Conservation (phyloP, 2,888 invertebrate species). For the Cerceris ruficornis region DNA sequence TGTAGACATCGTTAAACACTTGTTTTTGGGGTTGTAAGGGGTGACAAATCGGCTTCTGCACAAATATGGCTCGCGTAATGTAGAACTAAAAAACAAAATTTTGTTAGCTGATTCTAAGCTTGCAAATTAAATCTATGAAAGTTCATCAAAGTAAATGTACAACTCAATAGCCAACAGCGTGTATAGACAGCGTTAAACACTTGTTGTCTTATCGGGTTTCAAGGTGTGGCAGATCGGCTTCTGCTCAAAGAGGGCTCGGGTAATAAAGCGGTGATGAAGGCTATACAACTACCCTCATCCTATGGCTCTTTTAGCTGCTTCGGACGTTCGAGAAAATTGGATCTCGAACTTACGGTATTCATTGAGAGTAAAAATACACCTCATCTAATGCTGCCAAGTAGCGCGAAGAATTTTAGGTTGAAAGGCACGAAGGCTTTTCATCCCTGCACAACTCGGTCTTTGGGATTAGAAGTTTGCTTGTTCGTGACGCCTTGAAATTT, state of each 20-base stretch:
- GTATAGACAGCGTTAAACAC: too few relatives aligned
- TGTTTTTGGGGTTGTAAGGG: too few relatives aligned
- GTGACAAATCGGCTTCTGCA: too few relatives aligned
- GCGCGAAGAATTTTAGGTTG: not conserved
- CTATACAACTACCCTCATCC: conserved; percentile 1
- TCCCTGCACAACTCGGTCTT: not conserved
- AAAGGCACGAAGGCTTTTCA: not conserved
- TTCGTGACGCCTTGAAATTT: not conserved
- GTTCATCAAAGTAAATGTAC: too few relatives aligned
- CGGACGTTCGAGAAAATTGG: conserved; percentile 3
- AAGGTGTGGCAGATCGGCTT: conserved; percentile 17
- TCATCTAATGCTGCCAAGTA: not conserved
- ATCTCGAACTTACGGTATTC: conserved; percentile 2
- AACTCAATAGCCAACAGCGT: too few relatives aligned
- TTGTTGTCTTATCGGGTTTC: conserved; percentile 23
- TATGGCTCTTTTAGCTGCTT: not conserved
- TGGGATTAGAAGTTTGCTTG: not conserved
- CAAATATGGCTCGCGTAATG: too few relatives aligned
- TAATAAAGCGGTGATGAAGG: conserved; percentile 19
- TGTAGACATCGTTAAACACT: too few relatives aligned
- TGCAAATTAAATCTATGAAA: too few relatives aligned
- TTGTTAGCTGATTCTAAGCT: too few relatives aligned
- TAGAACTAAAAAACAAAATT: too few relatives aligned
- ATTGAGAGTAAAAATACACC: conserved; percentile 1
- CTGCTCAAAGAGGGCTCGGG: conserved; percentile 7